Evolutionary conservation across 2,888 invertebrate species (phyloP).

Genomic region (Eucriotettix oculatus): DNA sequence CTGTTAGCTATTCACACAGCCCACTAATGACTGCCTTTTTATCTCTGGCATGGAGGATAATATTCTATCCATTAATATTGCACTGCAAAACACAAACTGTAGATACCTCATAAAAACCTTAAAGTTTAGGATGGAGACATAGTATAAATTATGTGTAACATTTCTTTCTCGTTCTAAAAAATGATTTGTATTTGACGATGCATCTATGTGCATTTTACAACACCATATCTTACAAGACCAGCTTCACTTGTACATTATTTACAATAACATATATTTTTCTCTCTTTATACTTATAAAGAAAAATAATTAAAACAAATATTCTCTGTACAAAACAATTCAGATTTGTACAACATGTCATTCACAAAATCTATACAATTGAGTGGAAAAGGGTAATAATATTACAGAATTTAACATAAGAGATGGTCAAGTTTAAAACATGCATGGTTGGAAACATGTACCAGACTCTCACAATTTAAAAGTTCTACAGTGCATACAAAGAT

Average conservation of each 20-base stretch:
- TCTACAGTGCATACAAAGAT: slow-evolving; percentile 11
- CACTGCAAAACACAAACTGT: background rate
- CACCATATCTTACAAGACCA: slow-evolving; percentile 36
- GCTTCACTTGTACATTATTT: slow-evolving; percentile 28
- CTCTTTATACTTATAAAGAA: slow-evolving; percentile 13
- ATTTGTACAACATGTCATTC: slow-evolving; percentile 15
- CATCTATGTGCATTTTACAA: slow-evolving; percentile 39
- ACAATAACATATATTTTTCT: slow-evolving; percentile 14
- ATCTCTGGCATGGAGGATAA: background rate
- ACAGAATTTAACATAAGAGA: background rate
- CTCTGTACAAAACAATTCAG: slow-evolving; percentile 19
- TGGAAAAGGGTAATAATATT: background rate
- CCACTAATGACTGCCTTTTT: background rate
- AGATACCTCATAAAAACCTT: background rate
- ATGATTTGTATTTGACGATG: slow-evolving; percentile 15
- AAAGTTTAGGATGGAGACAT: background rate
- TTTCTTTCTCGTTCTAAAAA: slow-evolving; percentile 7
- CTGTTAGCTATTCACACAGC: background rate
- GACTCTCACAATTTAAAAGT: slow-evolving; percentile 2
- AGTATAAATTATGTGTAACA: background rate
- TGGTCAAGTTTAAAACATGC: background rate
- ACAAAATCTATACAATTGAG: slow-evolving; percentile 2
- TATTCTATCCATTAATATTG: background rate
- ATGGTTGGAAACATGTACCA: slow-evolving; percentile 5
- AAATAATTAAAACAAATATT: slow-evolving; percentile 18